Evolutionary conservation across 2,113 vertebrate genomes (phyloP), one percentile per base, ranked within the genome.

Genomic region (Trematomus loennbergii): DNA sequence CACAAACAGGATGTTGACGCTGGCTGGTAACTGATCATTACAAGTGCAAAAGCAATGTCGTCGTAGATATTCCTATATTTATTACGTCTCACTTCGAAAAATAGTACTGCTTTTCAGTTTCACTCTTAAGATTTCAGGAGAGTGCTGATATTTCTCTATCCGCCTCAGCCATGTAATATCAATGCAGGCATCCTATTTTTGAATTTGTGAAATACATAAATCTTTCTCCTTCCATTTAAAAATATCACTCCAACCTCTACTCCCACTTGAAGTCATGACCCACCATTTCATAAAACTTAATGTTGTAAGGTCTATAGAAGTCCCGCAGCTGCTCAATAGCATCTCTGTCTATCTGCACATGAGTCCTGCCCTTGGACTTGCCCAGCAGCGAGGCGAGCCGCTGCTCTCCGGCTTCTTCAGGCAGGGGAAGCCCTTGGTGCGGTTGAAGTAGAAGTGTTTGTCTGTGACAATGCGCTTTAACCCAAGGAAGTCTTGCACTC

Each of bases 401-500:
- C 96, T 96, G 68, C 95, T 94, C 53, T 96, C 96, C 0, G 96
- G 95, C 88, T 96, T 97, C 75, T 96, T 97, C 82, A 98, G 93
- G 93, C 97, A 98, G 3, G 97, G 97, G 88, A 98, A 98, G 46
- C 97, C 97, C 90, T 98, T 98, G 1, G 97, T 98, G 89, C 97
- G 97, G 94, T 98, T 98, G 94, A 98, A 98, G 81, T 97, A 98
- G 91, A 98, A 98, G 91, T 98, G 97, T 90, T 97, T 97, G 93
- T 97, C 97, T 0, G 96, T 97, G 90, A 98, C 96, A n/a, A 97
- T 94, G 66, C 97, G 94, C 76, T 95, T 96, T 63, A 98, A 92
- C 78, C 97, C 97, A 75, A 99, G 94, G 91, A 98, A 98, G 91
- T 98, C 97, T 90, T 98, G 97, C 58, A 98, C 93, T 4, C 96